These are phyloP conservation scores for Cassiopea andromeda DNA, from an alignment of 30 jellyfish, hydroid and myxozoan species.

Conservation along the genomic window DNA sequence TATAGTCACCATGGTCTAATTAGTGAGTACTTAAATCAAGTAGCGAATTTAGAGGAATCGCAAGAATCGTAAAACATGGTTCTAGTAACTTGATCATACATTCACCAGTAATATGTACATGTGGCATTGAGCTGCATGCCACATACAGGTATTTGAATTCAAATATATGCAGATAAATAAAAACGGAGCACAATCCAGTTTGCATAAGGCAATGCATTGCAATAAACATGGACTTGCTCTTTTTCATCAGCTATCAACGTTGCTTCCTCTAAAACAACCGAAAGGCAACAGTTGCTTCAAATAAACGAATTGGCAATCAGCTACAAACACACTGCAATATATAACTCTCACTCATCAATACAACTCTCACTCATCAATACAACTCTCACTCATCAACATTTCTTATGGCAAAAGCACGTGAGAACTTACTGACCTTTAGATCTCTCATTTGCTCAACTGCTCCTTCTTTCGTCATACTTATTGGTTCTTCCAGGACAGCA, in stretches of 20 bases:
- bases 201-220: too few species aligned
- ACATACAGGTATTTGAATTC: background rate
- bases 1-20: too few species aligned
- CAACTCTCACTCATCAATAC: too few species aligned
- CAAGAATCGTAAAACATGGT: background rate
- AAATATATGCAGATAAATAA: background rate
- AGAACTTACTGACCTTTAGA: conserved; percentile 61
- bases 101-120: background rate
- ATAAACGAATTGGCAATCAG: background rate
- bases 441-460: conserved; percentile 65
- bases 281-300: background rate
- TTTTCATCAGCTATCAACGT: too few species aligned
- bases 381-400: too few species aligned
- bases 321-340: too few species aligned
- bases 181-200: background rate
- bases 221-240: too few species aligned
- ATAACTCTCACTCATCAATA: too few species aligned
- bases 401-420: background rate
- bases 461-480: conserved; percentile 60
- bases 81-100: too few species aligned
- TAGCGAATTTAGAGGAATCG: background rate
- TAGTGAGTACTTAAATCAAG: too few species aligned
- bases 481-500: conserved; percentile 68
- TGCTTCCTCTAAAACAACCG: too few species aligned
- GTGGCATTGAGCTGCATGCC: background rate